A percentile compares a stretch with the other conserved stretches of the same genome.
Evolutionary conservation across 2,113 vertebrate genomes (phyloP).

Genomic region (Sceloporus undulatus): DNA sequence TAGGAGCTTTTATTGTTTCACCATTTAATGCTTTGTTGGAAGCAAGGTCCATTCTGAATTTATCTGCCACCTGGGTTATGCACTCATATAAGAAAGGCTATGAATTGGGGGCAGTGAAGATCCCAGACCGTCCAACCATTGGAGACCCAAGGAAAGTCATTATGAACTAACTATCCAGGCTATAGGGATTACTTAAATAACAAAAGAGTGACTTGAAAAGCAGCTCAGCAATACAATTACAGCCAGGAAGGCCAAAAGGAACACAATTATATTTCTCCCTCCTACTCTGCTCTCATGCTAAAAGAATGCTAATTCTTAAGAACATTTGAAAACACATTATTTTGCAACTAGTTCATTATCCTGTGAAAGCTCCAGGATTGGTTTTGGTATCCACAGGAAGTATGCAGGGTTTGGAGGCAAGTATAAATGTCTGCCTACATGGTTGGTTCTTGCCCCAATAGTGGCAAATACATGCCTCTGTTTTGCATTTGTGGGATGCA

Average conservation of each 20-base stretch:
- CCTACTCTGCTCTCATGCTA: too few species aligned
- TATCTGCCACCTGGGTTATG: not conserved
- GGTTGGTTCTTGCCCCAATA: too few species aligned
- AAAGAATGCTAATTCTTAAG: not conserved
- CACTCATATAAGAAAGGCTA: not conserved
- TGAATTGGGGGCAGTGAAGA: not conserved
- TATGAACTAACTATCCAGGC: not conserved
- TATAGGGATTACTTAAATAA: conserved; percentile 6
- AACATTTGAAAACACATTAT: not conserved
- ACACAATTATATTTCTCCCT: not conserved
- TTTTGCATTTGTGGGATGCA: too few species aligned
- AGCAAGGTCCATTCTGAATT: not conserved
- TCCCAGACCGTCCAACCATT: not conserved
- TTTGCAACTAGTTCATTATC: too few species aligned
- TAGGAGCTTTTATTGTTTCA: not conserved
- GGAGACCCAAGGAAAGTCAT: not conserved
- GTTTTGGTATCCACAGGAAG: too few species aligned
- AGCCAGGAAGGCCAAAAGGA: not conserved
- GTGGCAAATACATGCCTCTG: too few species aligned
- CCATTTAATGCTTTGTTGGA: not conserved
- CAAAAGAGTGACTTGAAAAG: conserved; percentile 6
- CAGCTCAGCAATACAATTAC: not conserved
- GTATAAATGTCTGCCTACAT: too few species aligned
- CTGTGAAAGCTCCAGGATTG: too few species aligned
- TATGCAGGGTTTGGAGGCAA: too few species aligned